Evolutionary conservation across 2,797 vertebrate genomes (phyloP), one percentile per base, ranked within the genome.

Genomic region (Gallinago nigripennis): DNA sequence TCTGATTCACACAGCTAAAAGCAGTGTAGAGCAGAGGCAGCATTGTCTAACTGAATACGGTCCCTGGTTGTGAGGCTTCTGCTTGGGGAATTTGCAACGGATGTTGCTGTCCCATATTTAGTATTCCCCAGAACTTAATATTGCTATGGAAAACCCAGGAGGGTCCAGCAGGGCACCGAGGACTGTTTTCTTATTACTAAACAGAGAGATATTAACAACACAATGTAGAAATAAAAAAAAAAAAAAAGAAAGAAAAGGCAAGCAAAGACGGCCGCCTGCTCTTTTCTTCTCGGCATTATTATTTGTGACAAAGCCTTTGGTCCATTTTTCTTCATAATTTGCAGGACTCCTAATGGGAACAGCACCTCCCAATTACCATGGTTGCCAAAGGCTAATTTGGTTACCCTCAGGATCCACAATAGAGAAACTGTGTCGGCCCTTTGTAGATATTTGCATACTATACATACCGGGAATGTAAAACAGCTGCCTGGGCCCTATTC

Each of bases 361-460:
- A 98, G 98, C 97, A 98, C 98, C 98, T 98, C 98, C 98, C 98
- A 98, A 98, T 98, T 98, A 98, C 98, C 97, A 98, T 97, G 98
- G 98, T 98, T 98, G 97, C 98, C 98, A 98, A 98, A 98, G 98
- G 98, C 98, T 98, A 98, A 98, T 98, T 98, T 98, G 97, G 98
- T 98, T 98, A 98, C 97, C 98, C 98, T 98, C 97, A 96, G 96
- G 97, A 98, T 97, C 97, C 97, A 98, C 98, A 98, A 98, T 98
- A 98, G 98, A 95, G 96, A 98, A 98, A 98, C 97, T 98, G 96
- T 98, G 97, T 97, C 92, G 97, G 96, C 97, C 96, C 97, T 98
- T 98, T 98, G 98, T 98, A 95, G 97, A 97, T 97, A 98, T 98
- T 98, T 98, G 98, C 98, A 98, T 98, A 98, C 98, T 98, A 98